phyloP scores from a whole-genome alignment of 2,113 vertebrate species.

The Lophochroa leadbeateri region DNA sequence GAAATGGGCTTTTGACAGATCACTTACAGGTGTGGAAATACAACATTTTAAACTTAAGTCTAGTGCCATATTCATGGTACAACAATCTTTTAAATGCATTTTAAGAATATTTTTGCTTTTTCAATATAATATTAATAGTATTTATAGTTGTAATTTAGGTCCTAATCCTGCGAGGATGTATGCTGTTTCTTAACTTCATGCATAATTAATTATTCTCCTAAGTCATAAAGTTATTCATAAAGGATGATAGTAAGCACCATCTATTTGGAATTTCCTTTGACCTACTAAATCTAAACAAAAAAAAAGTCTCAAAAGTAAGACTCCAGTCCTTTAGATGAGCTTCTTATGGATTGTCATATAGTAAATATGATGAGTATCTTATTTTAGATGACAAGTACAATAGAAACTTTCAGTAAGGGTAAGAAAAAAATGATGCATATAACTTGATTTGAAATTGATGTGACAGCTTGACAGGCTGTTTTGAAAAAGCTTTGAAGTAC shows the following conservation, averaged over 20 bases:
- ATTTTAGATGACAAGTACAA: constrained; percentile 14
- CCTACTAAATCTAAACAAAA: background rate
- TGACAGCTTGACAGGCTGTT: constrained; percentile 31
- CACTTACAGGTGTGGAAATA: background rate
- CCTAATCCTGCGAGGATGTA: background rate
- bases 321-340: background rate
- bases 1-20: background rate
- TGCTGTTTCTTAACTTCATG: background rate
- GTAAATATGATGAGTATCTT: background rate
- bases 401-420: background rate
- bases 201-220: background rate
- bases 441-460: background rate
- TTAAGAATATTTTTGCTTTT: background rate
- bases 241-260: background rate
- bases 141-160: background rate
- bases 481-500: constrained; percentile 25
- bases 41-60: background rate
- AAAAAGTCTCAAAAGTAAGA: background rate
- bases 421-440: background rate
- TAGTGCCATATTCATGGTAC: background rate
- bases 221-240: background rate
- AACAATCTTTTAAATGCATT: background rate
- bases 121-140: background rate
- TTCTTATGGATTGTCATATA: background rate
- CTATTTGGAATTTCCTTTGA: background rate